Base-by-base conservation (phyloP, 2,888 invertebrate genomes). In the Aleiodes leptofemur region DNA sequence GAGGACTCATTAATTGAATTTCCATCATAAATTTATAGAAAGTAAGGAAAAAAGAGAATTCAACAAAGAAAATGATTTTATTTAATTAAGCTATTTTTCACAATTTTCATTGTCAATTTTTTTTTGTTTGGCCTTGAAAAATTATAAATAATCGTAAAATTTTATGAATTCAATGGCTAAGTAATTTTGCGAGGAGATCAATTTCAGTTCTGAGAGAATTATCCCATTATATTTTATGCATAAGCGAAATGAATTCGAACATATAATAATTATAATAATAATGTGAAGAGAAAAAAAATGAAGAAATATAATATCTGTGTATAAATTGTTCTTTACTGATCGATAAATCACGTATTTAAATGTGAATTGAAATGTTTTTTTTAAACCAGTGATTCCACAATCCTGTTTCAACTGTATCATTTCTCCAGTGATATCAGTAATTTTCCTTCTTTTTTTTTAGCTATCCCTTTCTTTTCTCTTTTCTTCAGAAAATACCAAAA, bases 331-430 rank as follows among this genome's bases (percentile, higher is more conserved):
- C 14, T 43, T 43, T 14, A n/a, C 16, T 9, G 16, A 53, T 53
- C 16, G 16, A 53, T 43, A 16, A 53, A 16, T 53, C 13, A 53
- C 53, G 7, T 16, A 53, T 16, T 53, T 53, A 53, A 53, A 16
- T 53, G 53, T 7, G 16, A 9, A 98, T 99, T 84, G 99, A 99
- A 90, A 97, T 98, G 23, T 23, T 98, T 38, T 43, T 53, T 8
- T 53, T 53, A 16, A 7, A 53, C 16, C 16, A 16, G 14, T 16
- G 53, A 16, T 53, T 53, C 16, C 7, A 16, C 14, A 16, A 8
- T 53, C 16, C 53, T 14, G 7, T 14, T 14, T 43, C 43, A 43
- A 43, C 43, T 43, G 43, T 0, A 43, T 43, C 34, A 6, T 4
- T 34, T 34, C 34, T 34, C 4, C 34, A 34, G 34, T 34, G 34